These are phyloP conservation scores for Hoplostethus atlanticus DNA, from an alignment of 2,797 vertebrate species.

Conservation along the genomic window DNA sequence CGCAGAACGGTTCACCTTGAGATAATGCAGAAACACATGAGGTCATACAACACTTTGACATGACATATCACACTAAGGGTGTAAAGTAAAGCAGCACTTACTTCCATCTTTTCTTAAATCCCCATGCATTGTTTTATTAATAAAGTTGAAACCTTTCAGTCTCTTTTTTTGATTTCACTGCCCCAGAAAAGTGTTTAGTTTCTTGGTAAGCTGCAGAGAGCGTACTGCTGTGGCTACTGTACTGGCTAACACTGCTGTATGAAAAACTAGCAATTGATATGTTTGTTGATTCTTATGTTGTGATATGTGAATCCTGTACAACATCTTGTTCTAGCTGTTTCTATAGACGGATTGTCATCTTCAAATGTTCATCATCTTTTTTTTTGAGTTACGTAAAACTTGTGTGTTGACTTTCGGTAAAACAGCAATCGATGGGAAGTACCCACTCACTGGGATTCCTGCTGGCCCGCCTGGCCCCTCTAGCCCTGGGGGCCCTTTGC, in stretches of 20 bases:
- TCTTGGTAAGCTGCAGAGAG: too few species aligned
- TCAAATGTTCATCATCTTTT: neutral
- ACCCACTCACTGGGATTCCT: conserved; percentile 89
- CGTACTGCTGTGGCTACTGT: neutral
- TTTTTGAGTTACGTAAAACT: neutral
- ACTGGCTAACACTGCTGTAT: too few species aligned
- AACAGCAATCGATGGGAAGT: conserved; percentile 46
- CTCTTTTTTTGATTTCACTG: too few species aligned
- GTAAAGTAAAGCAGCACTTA: neutral
- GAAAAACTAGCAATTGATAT: neutral
- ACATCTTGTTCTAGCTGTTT: neutral
- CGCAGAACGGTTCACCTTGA: neutral
- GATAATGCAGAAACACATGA: neutral
- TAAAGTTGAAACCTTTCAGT: too few species aligned
- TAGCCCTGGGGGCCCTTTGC: conserved; percentile 79
- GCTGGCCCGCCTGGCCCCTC: conserved; percentile 78
- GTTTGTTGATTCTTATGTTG: neutral
- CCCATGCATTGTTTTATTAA: too few species aligned
- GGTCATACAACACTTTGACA: neutral
- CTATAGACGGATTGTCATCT: neutral
- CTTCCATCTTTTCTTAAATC: too few species aligned
- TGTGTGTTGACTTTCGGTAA: neutral
- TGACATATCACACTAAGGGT: neutral
- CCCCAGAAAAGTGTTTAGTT: too few species aligned
- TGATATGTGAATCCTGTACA: neutral